Base-by-base conservation (phyloP, 1,140 invertebrate genomes). In the Wasmannia auropunctata region DNA sequence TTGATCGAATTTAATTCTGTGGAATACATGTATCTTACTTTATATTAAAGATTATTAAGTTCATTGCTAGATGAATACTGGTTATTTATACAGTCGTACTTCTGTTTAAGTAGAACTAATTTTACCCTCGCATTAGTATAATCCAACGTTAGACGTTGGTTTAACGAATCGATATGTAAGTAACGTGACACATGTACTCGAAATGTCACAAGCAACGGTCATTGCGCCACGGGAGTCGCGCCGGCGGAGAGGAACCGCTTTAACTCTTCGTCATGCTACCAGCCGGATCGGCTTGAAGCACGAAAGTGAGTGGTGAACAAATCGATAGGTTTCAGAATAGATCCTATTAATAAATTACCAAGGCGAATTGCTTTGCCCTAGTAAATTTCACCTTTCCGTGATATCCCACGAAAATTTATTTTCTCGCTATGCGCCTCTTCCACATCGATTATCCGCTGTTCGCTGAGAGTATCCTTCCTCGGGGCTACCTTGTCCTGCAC, bases 261-360 rank as follows among this genome's bases (percentile, higher is more conserved):
- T 40, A 88, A 65, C 86, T 92, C 77, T 87, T 90, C 84, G 58
- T 37, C 69, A n/a, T 62, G 11, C 83, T 93, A 49, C 3, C 19
- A 75, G n/a, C 87, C 89, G 87, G 81, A 4, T 90, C 74, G 16
- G 8, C 14, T 40, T 67, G 88, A 90, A 89, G 87, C 90, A 86
- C 77, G 85, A 93, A 93, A 94, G 92, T 93, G 93, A 94, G 93
- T 94, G 92, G 92, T 91, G 92, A 94, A 93, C 88, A 88, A 92
- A 92, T n/a, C n/a, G n/a, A n/a, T n/a, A n/a, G n/a, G n/a, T n/a
- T n/a, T n/a, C n/a, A n/a, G n/a, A n/a, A n/a, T n/a, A n/a, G n/a
- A n/a, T n/a, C n/a, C n/a, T n/a, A n/a, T n/a, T n/a, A n/a, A n/a
- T n/a, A n/a, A n/a, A n/a, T n/a, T n/a, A n/a, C n/a, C n/a, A 85